A percentile compares a stretch with the other conserved stretches of the same genome.
Evolutionary conservation across 2,113 vertebrate species (phyloP).

Genomic region (Psammodynastes pulverulentus): DNA sequence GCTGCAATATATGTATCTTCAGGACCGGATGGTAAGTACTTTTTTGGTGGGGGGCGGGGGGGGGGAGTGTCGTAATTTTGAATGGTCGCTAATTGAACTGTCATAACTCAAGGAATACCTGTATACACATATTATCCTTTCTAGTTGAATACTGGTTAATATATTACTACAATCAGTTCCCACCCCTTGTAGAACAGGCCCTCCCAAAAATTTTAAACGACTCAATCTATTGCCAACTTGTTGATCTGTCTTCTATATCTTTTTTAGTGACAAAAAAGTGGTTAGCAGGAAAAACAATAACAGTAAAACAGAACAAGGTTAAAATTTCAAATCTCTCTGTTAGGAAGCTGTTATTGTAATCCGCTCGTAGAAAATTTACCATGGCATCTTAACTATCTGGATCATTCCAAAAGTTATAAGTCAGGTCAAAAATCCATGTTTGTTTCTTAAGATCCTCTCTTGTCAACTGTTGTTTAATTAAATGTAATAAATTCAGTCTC

Average conservation of each 20-base stretch:
- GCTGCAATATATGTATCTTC: background rate
- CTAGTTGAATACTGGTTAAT: background rate
- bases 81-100: background rate
- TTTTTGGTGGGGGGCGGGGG: background rate
- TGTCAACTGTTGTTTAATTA: background rate
- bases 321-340: background rate
- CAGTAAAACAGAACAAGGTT: background rate
- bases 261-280: background rate
- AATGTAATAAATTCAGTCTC: background rate
- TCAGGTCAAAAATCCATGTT: background rate
- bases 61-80: background rate
- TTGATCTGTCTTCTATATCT: background rate
- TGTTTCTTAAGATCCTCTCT: background rate
- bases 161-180: background rate
- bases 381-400: background rate
- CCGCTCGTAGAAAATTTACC: background rate
- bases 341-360: no score
- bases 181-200: background rate
- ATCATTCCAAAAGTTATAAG: background rate
- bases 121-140: background rate
- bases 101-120: background rate
- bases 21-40: background rate
- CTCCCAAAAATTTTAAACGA: background rate
- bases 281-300: background rate
- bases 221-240: background rate